Evolutionary conservation across 2,797 vertebrate species (phyloP), one percentile per base, ranked within the genome.

Genomic region (Gymnocypris eckloni): DNA sequence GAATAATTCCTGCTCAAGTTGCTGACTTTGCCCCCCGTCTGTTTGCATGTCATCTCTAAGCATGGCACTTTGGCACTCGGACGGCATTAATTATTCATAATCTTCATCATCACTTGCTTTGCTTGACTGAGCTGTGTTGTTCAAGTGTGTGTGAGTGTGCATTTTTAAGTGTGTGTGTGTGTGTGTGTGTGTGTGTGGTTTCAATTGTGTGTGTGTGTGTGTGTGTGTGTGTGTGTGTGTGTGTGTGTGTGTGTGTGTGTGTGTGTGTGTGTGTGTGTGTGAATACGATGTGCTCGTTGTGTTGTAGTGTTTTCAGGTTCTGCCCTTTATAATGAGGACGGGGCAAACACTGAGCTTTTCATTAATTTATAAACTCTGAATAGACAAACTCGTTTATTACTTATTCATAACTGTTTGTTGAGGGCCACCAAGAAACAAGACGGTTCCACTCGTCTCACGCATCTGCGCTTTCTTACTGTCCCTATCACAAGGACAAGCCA

Each of bases 351-450:
- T 92, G 91, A 87, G 59, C 86, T 91, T 87, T 89, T 98, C 90
- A 96, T 94, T 97, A 97, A 97, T 98, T 98, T 93, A 97, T 97
- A 93, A 96, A 94, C 92, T 93, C 91, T 92, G 90, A 89, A 91
- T 92, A 88, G 92, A 93, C 95, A 96, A 95, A 95, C 94, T 92
- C 89, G 90, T 93, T 91, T 90, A 96, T 98, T 94, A 97, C 96
- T 98, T 96, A 97, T 97, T 97, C 92, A 96, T 88, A 92, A 88
- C 86, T 81, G 87, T 90, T 91, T 94, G 92, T 95, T 95, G 94
- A 92, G 8, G 90, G 93, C 90, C 92, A 91, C 86, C 86, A 88
- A 67, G 87, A 90, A 91, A 90, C 82, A 87, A 94, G 91, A 85
- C 81, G 87, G 83, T 86, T 82, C 86, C 92, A 50, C 91, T 92